Conservation (phyloP, 1,140 invertebrate genomes). For the Lethrus apterus region DNA sequence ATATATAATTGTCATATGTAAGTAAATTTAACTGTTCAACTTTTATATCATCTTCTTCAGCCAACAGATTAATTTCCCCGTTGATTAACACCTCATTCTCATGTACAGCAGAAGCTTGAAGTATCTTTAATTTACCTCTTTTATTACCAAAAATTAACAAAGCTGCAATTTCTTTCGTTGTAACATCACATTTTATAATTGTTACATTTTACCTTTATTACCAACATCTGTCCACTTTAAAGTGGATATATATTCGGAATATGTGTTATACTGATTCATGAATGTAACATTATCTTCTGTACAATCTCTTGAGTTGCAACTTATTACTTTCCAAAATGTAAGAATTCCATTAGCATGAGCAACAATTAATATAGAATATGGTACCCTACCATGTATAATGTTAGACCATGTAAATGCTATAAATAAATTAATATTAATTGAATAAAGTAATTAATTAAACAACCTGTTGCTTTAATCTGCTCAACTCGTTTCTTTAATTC, state of each 20-base stretch:
- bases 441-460: background rate
- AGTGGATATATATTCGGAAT: conserved; percentile 17
- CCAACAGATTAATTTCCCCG: conserved; percentile 21
- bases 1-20: conserved; percentile 14
- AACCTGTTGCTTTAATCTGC: conserved; percentile 20
- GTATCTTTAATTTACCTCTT: conserved; percentile 23
- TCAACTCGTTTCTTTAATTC: conserved; percentile 27
- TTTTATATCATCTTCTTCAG: conserved; percentile 19
- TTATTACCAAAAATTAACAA: conserved; percentile 18
- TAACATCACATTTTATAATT: background rate
- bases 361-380: conserved; percentile 24
- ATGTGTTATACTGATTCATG: conserved; percentile 18
- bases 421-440: conserved; percentile 8
- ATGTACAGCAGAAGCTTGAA: conserved; percentile 19
- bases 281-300: conserved; percentile 14
- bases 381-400: conserved; percentile 12
- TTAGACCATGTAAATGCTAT: conserved; percentile 28
- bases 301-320: conserved; percentile 6
- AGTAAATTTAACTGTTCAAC: conserved; percentile 23
- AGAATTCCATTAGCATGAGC: conserved; percentile 26
- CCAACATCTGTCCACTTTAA: conserved; percentile 23
- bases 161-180: conserved; percentile 4
- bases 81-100: conserved; percentile 14
- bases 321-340: conserved; percentile 25
- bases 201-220: conserved; percentile 19